phyloP scores from a whole-genome alignment of 2,113 vertebrate species.

The Aramus guarauna region DNA sequence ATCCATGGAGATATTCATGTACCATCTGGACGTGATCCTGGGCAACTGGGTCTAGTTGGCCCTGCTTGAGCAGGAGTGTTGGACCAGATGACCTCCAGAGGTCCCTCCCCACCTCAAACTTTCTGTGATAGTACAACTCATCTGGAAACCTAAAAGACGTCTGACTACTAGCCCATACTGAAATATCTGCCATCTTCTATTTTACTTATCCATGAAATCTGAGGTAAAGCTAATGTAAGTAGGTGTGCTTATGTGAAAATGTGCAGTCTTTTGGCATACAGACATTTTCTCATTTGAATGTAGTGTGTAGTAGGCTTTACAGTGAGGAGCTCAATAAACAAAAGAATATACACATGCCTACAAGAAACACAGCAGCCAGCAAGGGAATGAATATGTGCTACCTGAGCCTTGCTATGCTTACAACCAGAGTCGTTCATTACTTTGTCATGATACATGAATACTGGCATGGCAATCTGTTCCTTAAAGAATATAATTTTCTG shows the following conservation, averaged over 20 bases:
- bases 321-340: neutral
- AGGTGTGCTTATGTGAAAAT: neutral
- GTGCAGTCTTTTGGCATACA: neutral
- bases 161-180: neutral
- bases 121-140: neutral
- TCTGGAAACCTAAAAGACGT: neutral
- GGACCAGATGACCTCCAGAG: neutral
- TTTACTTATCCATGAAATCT: neutral
- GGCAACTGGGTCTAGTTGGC: neutral
- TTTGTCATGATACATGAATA: neutral
- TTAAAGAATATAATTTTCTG: neutral
- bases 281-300: neutral
- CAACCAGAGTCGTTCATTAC: neutral
- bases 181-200: neutral
- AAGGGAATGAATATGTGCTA: neutral
- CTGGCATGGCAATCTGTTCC: neutral
- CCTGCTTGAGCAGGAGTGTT: neutral
- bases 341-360: neutral
- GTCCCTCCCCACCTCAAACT: neutral
- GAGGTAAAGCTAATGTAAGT: neutral
- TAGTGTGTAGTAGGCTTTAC: neutral
- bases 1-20: neutral
- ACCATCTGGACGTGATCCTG: neutral
- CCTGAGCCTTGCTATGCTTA: neutral
- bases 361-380: neutral